Percentiles rank a stretch among this genome's conserved stretches.
Conservation (phyloP, 1,140 invertebrate species). For the Lepidurus packardi region DNA sequence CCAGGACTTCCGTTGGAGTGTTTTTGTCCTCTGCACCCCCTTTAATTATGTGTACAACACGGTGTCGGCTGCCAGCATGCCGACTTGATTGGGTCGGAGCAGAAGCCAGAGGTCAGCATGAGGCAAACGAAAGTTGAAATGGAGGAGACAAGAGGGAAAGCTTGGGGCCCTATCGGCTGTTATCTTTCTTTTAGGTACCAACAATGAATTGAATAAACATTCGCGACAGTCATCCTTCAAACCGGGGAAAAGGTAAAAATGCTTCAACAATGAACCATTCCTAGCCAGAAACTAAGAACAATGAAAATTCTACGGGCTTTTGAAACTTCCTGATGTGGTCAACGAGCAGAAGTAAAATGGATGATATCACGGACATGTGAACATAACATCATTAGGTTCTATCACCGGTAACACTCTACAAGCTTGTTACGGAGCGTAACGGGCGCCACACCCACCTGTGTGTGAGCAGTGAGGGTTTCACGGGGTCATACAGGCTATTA, state of each 20-base stretch:
- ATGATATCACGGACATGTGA: slow-evolving; percentile 11
- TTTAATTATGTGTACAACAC: background rate
- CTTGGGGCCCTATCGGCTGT: background rate
- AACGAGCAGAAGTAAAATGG: background rate
- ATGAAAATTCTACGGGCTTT: background rate
- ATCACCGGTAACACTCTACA: background rate
- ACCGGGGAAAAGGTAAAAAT: background rate
- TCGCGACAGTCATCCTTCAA: background rate
- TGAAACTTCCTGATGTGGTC: background rate
- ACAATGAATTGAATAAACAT: slow-evolving; percentile 5
- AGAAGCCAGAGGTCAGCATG: background rate
- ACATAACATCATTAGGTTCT: slow-evolving; percentile 16
- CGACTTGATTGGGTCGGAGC: background rate
- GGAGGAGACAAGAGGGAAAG: background rate
- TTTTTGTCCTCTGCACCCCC: background rate
- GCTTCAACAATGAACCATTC: background rate
- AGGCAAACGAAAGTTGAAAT: slow-evolving; percentile 10
- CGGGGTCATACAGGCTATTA: too few relatives aligned
- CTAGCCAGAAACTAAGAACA: too few relatives aligned
- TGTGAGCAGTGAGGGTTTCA: background rate
- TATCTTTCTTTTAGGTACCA: background rate
- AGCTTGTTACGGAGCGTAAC: background rate
- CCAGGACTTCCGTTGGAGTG: slow-evolving; percentile 8
- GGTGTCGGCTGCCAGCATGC: background rate
- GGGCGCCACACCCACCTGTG: slow-evolving; percentile 12